phyloP scores from a whole-genome alignment of 2,113 vertebrate species.

The Danio rerio region DNA sequence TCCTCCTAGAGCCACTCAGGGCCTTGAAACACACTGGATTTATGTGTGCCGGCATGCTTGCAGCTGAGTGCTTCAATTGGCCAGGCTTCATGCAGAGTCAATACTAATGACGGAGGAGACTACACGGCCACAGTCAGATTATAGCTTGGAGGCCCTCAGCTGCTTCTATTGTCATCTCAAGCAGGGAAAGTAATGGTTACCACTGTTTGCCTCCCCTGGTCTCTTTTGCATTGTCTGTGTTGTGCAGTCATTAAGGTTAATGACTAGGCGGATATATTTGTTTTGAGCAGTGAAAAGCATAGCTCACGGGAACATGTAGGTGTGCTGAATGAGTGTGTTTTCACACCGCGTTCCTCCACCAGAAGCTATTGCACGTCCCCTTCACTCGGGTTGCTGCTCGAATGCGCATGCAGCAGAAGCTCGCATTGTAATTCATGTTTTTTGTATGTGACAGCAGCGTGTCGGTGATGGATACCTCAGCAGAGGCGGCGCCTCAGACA shows the following conservation, averaged over 20 bases:
- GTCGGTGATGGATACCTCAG: slow-evolving; percentile 32
- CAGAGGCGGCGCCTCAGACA: neutral
- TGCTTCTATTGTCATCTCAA: slow-evolving; percentile 56
- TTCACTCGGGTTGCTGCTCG: neutral
- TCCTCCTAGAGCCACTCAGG: slow-evolving; percentile 45
- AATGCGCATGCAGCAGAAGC: neutral
- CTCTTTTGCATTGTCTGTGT: slow-evolving; percentile 51
- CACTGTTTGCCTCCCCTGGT: slow-evolving; percentile 45
- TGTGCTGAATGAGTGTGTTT: slow-evolving; percentile 45
- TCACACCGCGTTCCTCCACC: slow-evolving; percentile 21
- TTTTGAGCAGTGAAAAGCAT: slow-evolving; percentile 52
- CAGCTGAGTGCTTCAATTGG: slow-evolving; percentile 57
- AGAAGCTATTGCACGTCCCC: slow-evolving; percentile 2
- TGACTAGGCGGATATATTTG: slow-evolving; percentile 57
- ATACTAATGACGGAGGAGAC: slow-evolving; percentile 62
- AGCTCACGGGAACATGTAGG: slow-evolving; percentile 44
- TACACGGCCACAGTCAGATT: slow-evolving; percentile 59
- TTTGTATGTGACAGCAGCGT: slow-evolving; percentile 14
- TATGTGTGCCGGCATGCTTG: slow-evolving; percentile 54
- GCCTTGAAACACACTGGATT: slow-evolving; percentile 50
- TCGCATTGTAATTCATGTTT: slow-evolving; percentile 34
- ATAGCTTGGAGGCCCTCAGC: slow-evolving; percentile 55
- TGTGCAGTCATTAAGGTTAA: slow-evolving; percentile 60
- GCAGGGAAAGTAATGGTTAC: slow-evolving; percentile 59
- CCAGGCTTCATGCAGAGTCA: slow-evolving; percentile 57